Conservation (phyloP, 2,797 vertebrate genomes). For the Neosilurus mollespiculum region DNA sequence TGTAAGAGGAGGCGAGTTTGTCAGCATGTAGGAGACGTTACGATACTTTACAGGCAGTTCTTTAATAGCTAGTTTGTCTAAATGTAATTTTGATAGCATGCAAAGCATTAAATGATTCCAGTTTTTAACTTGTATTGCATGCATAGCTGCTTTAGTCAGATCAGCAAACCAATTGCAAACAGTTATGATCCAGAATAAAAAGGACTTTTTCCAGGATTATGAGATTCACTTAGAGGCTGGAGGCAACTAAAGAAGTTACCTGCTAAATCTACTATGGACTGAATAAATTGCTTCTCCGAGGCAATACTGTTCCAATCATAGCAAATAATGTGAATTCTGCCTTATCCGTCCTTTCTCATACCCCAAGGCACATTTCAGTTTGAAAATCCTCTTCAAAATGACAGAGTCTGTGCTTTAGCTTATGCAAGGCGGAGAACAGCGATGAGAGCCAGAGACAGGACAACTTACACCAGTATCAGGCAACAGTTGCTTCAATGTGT, state of each 20-base stretch:
- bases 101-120: not conserved
- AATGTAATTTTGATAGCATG: constrained; percentile 5
- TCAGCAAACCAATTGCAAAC: constrained; percentile 23
- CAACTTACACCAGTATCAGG: constrained; percentile 27
- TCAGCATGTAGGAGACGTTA: constrained; percentile 25
- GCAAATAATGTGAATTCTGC: constrained; percentile 49
- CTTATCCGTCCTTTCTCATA: constrained; percentile 30
- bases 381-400: constrained; percentile 47
- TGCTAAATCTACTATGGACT: constrained; percentile 26
- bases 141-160: constrained; percentile 5
- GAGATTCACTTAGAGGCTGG: constrained; percentile 24
- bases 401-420: constrained; percentile 42
- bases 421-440: constrained; percentile 46
- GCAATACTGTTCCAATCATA: constrained; percentile 33
- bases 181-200: constrained; percentile 17
- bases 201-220: constrained; percentile 22
- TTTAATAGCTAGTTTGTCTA: constrained; percentile 4
- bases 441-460: constrained; percentile 42
- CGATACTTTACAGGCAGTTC: not conserved
- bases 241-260: constrained; percentile 27
- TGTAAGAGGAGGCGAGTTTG: constrained; percentile 24
- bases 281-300: constrained; percentile 39
- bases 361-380: constrained; percentile 32
- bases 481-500: constrained; percentile 13
- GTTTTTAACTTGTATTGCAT: constrained; percentile 9